Evolutionary conservation across 2,888 invertebrate species (phyloP).

Genomic region (Caenorhabditis doughertyi): DNA sequence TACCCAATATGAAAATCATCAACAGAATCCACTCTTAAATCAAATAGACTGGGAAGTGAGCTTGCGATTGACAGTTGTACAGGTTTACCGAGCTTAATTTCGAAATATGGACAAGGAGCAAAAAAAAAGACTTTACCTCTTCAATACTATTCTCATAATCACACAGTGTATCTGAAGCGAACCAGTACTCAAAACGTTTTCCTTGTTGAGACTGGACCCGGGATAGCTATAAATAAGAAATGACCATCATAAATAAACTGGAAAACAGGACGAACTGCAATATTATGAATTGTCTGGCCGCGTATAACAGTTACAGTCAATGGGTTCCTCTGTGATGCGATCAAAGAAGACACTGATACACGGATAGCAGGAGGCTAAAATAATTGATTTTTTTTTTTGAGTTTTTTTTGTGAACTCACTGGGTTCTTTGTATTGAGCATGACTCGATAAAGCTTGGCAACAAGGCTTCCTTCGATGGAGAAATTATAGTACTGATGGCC

Average conservation of each 20-base stretch:
- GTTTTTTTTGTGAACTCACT: neutral
- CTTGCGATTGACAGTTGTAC: slow-evolving; percentile 17
- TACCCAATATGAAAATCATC: slow-evolving; percentile 20
- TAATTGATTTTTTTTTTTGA: neutral
- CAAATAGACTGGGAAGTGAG: neutral
- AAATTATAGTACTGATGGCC: neutral
- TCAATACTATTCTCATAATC: neutral
- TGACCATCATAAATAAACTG: neutral
- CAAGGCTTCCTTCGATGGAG: neutral
- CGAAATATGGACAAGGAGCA: neutral
- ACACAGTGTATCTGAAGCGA: slow-evolving; percentile 33
- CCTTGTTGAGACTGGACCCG: slow-evolving; percentile 15
- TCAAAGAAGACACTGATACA: neutral
- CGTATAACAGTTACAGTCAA: slow-evolving; percentile 1
- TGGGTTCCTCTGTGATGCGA: slow-evolving; percentile 1
- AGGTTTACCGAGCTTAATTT: slow-evolving; percentile 11
- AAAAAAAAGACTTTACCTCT: neutral
- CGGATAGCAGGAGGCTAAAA: slow-evolving; percentile 10
- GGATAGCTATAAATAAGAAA: slow-evolving; percentile 1
- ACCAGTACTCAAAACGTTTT: slow-evolving; percentile 20
- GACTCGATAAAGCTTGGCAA: neutral
- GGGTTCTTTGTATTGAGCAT: neutral
- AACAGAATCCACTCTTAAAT: slow-evolving; percentile 5
- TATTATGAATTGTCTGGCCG: slow-evolving; percentile 18
- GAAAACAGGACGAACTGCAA: neutral